Evolutionary conservation across 2,888 invertebrate genomes (phyloP).

Genomic region (Drymonia ruficornis): DNA sequence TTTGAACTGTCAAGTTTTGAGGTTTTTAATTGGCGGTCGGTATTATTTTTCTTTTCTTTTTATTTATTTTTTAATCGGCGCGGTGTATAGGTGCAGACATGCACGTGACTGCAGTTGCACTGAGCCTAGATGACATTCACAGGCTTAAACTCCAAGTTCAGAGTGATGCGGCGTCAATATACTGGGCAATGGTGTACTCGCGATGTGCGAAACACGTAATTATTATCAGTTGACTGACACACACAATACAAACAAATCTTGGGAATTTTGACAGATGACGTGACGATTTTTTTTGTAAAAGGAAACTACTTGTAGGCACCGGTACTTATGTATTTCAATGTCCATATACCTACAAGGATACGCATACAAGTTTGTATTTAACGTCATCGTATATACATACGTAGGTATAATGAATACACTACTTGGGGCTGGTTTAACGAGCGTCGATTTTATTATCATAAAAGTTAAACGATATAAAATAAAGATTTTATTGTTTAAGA

Average conservation of each 20-base stretch:
- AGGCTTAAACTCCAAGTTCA: slow-evolving; percentile 79
- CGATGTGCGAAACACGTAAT: slow-evolving; percentile 61
- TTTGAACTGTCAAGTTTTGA: slow-evolving; percentile 57
- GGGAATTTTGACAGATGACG: slow-evolving; percentile 23
- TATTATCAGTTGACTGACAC: slow-evolving; percentile 58
- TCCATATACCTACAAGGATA: not conserved
- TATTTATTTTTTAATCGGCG: slow-evolving; percentile 36
- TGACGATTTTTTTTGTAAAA: slow-evolving; percentile 17
- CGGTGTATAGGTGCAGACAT: slow-evolving; percentile 62
- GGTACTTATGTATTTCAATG: not conserved
- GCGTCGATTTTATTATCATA: not conserved
- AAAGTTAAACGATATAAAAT: not conserved
- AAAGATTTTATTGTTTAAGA: not conserved
- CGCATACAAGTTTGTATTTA: not conserved
- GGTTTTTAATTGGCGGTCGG: slow-evolving; percentile 25
- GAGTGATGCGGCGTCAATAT: slow-evolving; percentile 74
- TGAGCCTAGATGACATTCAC: slow-evolving; percentile 82
- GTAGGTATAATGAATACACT: not conserved
- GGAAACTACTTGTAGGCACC: not conserved
- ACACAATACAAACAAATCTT: slow-evolving; percentile 18
- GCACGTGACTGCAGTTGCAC: slow-evolving; percentile 71
- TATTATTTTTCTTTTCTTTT: slow-evolving; percentile 47
- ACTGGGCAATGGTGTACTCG: slow-evolving; percentile 56
- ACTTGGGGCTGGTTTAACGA: not conserved
- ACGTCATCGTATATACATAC: not conserved